Conservation (phyloP, 2,797 vertebrate genomes). For the Tiaroga cobitis region DNA sequence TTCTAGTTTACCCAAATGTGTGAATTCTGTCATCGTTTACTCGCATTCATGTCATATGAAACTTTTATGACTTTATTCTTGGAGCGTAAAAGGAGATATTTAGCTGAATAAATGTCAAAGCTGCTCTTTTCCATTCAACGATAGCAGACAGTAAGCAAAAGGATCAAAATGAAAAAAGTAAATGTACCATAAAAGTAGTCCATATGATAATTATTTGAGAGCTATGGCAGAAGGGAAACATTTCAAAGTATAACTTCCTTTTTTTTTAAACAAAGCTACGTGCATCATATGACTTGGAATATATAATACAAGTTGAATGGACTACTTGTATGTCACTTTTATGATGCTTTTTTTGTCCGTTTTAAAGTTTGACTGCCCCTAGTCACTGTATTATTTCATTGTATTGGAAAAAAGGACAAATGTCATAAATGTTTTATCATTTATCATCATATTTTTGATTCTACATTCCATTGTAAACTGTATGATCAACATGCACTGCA, state of each 20-base stretch:
- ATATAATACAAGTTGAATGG: background rate
- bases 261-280: background rate
- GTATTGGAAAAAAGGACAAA: background rate
- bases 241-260: background rate
- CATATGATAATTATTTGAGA: background rate
- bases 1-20: background rate
- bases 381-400: background rate
- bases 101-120: background rate
- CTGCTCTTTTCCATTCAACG: background rate
- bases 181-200: background rate
- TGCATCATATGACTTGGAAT: background rate
- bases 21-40: background rate
- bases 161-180: background rate
- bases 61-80: background rate
- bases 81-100: background rate
- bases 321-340: background rate
- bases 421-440: background rate
- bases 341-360: background rate
- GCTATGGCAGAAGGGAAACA: too few species aligned
- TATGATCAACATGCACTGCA: background rate
- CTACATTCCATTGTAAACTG: background rate
- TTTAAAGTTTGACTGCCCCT: background rate
- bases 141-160: background rate
- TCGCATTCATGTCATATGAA: background rate
- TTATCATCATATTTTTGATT: background rate